phyloP scores from a whole-genome alignment of 2,888 invertebrate genomes.

The Notodonta dromedarius region DNA sequence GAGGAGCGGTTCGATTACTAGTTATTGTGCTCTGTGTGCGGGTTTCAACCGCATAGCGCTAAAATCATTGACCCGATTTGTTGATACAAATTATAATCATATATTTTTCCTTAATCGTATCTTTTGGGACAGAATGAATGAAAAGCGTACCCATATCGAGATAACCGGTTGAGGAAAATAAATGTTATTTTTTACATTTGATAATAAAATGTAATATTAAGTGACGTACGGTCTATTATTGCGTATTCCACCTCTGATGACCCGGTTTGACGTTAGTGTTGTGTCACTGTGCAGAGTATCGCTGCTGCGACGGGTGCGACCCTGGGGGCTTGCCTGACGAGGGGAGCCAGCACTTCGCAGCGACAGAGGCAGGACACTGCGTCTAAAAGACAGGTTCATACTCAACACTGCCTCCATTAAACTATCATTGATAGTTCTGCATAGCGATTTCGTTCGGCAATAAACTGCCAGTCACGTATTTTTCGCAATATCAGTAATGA shows the following conservation, averaged over 20 bases:
- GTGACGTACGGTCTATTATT: background rate
- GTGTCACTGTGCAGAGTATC: constrained; percentile 66
- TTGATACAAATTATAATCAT: background rate
- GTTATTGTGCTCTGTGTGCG: background rate
- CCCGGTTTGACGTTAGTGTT: constrained; percentile 11
- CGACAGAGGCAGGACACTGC: constrained; percentile 82
- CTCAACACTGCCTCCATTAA: background rate
- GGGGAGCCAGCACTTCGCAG: constrained; percentile 82
- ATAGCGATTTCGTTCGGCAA: background rate
- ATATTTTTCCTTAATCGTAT: background rate
- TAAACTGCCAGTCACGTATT: background rate
- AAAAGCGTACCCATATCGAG: background rate
- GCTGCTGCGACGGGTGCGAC: constrained; percentile 83
- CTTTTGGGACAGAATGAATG: background rate
- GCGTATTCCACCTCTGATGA: constrained; percentile 1
- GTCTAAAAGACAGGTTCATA: constrained; percentile 76
- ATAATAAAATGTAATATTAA: background rate
- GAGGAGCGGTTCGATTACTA: background rate
- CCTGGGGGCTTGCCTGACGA: constrained; percentile 83
- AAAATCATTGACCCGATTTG: constrained; percentile 2
- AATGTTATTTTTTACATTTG: background rate
- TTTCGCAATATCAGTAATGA: background rate
- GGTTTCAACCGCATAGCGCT: background rate
- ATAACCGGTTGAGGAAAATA: background rate
- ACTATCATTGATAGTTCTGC: too few species aligned